phyloP scores from a whole-genome alignment of 2,888 invertebrate genomes.

The Phalangium opilio region DNA sequence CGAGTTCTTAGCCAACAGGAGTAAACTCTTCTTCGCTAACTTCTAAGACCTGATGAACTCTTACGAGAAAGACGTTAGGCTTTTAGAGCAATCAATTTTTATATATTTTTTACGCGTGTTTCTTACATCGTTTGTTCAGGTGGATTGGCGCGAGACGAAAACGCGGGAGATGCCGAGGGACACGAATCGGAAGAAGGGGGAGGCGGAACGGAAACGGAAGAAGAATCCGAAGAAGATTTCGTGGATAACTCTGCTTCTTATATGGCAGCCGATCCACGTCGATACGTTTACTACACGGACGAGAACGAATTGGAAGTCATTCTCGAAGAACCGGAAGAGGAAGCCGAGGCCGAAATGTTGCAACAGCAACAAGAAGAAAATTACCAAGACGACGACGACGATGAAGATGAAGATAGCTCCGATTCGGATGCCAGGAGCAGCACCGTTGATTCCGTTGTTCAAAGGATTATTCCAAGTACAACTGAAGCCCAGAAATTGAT shows the following conservation, averaged over 20 bases:
- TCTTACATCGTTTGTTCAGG: too few relatives aligned
- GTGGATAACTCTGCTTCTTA: slow-evolving; percentile 15
- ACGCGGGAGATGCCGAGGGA: too few relatives aligned
- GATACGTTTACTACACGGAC: slow-evolving; percentile 15
- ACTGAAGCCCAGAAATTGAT: too few relatives aligned
- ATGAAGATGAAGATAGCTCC: slow-evolving; percentile 1
- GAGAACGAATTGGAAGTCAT: slow-evolving; percentile 19
- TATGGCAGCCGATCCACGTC: slow-evolving; percentile 11
- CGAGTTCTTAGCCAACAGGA: too few relatives aligned
- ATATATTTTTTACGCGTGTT: too few relatives aligned
- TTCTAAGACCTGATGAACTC: too few relatives aligned
- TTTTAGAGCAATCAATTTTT: too few relatives aligned
- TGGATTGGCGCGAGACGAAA: too few relatives aligned
- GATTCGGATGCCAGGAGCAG: background rate
- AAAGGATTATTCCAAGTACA: background rate
- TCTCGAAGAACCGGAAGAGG: slow-evolving; percentile 18
- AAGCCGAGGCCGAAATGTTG: slow-evolving; percentile 7
- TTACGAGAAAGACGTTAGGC: too few relatives aligned
- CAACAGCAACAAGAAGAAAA: slow-evolving; percentile 9
- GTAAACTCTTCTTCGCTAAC: too few relatives aligned
- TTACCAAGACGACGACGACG: slow-evolving; percentile 9
- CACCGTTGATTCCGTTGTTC: background rate
- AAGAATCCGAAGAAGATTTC: slow-evolving; percentile 10
- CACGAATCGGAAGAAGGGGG: background rate
- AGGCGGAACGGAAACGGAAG: background rate